phyloP scores from a whole-genome alignment of 2,888 invertebrate genomes.

The Orthosia gothica region DNA sequence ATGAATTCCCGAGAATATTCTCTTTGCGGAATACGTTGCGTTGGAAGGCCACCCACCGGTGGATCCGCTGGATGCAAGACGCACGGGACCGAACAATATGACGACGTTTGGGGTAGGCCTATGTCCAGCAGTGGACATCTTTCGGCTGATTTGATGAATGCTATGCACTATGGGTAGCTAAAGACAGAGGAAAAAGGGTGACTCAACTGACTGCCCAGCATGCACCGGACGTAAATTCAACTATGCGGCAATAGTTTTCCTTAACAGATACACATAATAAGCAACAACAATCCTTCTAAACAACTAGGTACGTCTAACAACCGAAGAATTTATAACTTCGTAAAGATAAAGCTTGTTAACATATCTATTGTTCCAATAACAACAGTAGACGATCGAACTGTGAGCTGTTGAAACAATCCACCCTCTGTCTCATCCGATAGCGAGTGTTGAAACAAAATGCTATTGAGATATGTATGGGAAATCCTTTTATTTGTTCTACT shows the following conservation, averaged over 20 bases:
- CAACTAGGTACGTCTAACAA: conserved; percentile 7
- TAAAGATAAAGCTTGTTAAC: conserved; percentile 40
- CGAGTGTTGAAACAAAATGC: conserved; percentile 44
- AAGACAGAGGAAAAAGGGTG: no score
- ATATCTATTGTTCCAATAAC: conserved; percentile 56
- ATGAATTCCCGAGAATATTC: no score
- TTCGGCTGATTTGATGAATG: no score
- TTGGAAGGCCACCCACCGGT: no score
- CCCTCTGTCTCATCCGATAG: conserved; percentile 43
- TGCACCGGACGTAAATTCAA: background rate
- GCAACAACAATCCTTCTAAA: conserved; percentile 19
- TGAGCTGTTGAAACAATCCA: conserved; percentile 58
- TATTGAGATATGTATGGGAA: conserved; percentile 48
- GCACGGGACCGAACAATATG: no score
- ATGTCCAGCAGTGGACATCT: no score
- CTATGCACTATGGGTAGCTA: background rate
- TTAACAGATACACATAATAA: background rate
- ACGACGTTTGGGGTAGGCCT: no score
- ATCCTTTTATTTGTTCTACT: conserved; percentile 46
- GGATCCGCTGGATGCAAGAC: no score
- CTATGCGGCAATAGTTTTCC: background rate
- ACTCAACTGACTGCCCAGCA: background rate
- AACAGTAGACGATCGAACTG: conserved; percentile 43
- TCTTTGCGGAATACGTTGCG: no score
- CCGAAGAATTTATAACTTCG: conserved; percentile 29